Evolutionary conservation across 2,888 invertebrate species (phyloP).

Genomic region (Hoplodrina ambigua): DNA sequence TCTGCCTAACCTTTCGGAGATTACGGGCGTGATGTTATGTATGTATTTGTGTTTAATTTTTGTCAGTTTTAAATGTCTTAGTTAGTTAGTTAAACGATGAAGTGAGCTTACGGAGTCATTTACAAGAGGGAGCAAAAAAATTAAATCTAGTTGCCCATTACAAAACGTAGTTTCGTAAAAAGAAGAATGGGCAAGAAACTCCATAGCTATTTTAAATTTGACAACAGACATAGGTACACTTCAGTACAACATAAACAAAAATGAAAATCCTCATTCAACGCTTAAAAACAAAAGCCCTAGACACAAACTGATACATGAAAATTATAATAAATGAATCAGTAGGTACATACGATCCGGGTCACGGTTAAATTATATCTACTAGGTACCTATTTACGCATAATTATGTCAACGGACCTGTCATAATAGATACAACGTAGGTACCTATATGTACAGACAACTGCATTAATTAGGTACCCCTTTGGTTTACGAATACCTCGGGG

Average conservation of each 20-base stretch:
- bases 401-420: conserved; percentile 42
- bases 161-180: too few relatives aligned
- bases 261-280: background rate
- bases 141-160: too few relatives aligned
- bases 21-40: too few relatives aligned
- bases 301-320: conserved; percentile 32
- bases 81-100: too few relatives aligned
- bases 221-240: background rate
- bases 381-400: conserved; percentile 43
- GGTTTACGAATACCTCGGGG: background rate
- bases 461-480: conserved; percentile 5
- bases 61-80: too few relatives aligned
- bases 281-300: conserved; percentile 7
- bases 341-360: conserved; percentile 34
- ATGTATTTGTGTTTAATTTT: too few relatives aligned
- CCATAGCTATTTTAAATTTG: too few relatives aligned
- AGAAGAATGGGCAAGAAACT: too few relatives aligned
- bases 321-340: conserved; percentile 45
- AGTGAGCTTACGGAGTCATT: too few relatives aligned
- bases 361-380: conserved; percentile 36
- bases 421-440: conserved; percentile 21
- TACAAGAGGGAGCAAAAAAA: too few relatives aligned
- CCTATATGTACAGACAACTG: conserved; percentile 15
- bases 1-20: too few relatives aligned
- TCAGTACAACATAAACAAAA: background rate